phyloP scores from a whole-genome alignment of 2,113 vertebrate species.

The Otolemur garnettii region DNA sequence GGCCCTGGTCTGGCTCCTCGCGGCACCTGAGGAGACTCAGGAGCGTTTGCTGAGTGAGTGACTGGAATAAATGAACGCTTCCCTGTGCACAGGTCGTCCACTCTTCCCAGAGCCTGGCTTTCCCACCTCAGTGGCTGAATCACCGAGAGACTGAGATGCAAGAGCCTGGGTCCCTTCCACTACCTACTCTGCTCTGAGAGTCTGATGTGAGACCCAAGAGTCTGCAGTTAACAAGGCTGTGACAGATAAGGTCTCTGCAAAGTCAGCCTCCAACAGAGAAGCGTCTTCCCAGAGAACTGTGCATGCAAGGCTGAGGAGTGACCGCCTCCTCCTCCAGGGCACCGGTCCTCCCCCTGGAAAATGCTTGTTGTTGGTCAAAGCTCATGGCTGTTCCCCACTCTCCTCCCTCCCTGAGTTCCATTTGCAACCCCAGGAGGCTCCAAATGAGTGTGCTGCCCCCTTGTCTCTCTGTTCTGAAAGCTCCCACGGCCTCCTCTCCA shows the following conservation, averaged over 20 bases:
- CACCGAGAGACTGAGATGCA: accelerated
- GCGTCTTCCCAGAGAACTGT: accelerated
- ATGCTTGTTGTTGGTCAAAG: not conserved
- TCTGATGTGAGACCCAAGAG: not conserved
- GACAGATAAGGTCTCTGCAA: not conserved
- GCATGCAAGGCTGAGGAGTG: accelerated
- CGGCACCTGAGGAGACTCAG: not conserved
- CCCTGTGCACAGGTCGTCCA: not conserved
- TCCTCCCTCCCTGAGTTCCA: not conserved
- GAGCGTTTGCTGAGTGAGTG: not conserved
- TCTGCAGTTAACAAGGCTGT: too few relatives aligned
- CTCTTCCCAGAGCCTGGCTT: not conserved
- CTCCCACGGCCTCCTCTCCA: accelerated
- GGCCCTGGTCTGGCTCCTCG: not conserved
- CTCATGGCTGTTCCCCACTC: accelerated
- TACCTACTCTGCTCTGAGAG: accelerated
- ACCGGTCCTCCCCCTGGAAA: not conserved
- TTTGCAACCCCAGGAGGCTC: not conserved
- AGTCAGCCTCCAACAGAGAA: not conserved
- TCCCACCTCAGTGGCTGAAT: accelerated
- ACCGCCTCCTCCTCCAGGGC: not conserved
- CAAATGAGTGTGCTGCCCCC: accelerated
- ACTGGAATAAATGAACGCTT: not conserved
- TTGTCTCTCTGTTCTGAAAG: accelerated
- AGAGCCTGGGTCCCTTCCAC: not conserved